phyloP scores from a whole-genome alignment of 1,140 invertebrate genomes.

The Cyrtorhinus lividipennis region DNA sequence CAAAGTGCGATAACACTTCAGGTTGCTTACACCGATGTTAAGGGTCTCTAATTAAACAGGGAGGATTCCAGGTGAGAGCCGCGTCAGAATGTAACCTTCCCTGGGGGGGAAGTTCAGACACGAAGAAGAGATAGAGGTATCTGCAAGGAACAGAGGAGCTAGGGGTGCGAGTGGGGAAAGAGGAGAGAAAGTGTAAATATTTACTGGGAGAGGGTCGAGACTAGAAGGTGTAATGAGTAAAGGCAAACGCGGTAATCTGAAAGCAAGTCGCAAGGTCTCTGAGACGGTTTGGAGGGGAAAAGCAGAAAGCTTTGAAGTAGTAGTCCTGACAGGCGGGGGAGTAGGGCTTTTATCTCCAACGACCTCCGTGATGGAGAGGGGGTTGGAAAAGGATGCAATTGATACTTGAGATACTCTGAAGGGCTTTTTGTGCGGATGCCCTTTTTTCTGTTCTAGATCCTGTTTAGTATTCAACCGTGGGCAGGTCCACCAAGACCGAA shows the following conservation, averaged over 20 bases:
- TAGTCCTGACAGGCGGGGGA: not conserved
- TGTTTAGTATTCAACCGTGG: slow-evolving; percentile 14
- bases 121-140: not conserved
- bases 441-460: slow-evolving; percentile 6
- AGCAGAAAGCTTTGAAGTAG: not conserved
- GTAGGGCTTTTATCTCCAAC: slow-evolving; percentile 7
- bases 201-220: slow-evolving; percentile 6
- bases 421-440: not conserved
- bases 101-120: no score
- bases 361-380: not conserved
- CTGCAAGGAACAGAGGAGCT: not conserved
- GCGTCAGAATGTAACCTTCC: not conserved
- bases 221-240: slow-evolving; percentile 13
- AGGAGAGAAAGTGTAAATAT: slow-evolving; percentile 9
- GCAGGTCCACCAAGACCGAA: not conserved
- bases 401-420: slow-evolving; percentile 12
- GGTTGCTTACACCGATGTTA: not conserved
- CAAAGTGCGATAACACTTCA: not conserved
- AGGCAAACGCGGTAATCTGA: slow-evolving; percentile 15
- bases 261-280: slow-evolving; percentile 12
- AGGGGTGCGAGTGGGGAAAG: not conserved
- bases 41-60: not conserved
- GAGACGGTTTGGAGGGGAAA: not conserved
- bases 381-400: slow-evolving; percentile 5
- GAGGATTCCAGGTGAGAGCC: not conserved